Evolutionary conservation across 64 coral and sea anemone genomes (phyloP), one percentile per base, ranked within the genome.

Genomic region (Montipora efflorescens): DNA sequence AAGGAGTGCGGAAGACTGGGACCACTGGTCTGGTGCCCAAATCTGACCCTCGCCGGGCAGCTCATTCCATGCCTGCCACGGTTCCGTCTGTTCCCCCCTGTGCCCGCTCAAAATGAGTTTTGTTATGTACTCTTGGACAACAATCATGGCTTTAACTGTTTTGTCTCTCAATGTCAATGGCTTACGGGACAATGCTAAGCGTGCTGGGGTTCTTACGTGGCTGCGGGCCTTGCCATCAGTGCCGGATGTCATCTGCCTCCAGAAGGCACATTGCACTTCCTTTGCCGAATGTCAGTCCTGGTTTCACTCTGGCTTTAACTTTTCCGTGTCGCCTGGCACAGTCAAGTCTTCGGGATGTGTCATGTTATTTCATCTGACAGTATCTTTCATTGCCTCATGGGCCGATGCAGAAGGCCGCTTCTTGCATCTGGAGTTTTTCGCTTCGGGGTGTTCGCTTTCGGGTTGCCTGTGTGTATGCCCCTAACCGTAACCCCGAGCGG

Each of bases 261-360:
- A 89, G 67, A 75, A 94, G 66, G 80, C 84, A 9, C 92, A 89
- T 48, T 14, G 51, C 51, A 21, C 28, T 2, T 74, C 76, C 5
- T 16, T 50, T 16, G 16, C 12, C 59, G 85, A 74, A 7, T 71
- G 87, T 2, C 20, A 20, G 2, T 51, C 48, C 15, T 87, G 84
- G 84, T 88, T 94, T 5, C 77, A 84, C 59, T 80, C 52, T 9
- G 3, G 14, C 8, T 87, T 78, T 2, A 8, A n/a, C 3, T 88
- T 10, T 71, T 61, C 61, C 3, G 66, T 76, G 19, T 89, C 92
- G 14, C 86, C 16, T 3, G 78, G 90, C 8, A 2, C 90, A 16
- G 13, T 18, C 1, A 90, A 67, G 66, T 78, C 64, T 1, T 74
- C 48, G 45, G 93, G 76, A 3, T 78, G 71, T 57, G 67, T 82